Base-by-base conservation (phyloP, 2,113 vertebrate genomes). In the Porphyrio hochstetteri region DNA sequence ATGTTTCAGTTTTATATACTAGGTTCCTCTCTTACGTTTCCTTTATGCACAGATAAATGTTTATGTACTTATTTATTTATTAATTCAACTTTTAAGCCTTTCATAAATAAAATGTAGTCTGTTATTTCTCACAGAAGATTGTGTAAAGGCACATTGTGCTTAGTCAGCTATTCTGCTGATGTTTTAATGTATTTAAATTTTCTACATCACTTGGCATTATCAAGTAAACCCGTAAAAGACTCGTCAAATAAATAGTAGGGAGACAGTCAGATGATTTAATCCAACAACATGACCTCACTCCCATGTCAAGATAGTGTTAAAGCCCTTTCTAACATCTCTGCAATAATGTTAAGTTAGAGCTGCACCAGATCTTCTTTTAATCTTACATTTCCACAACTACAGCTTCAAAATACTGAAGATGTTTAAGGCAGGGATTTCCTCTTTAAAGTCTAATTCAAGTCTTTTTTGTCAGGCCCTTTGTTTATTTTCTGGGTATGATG, bases 11-110 rank as follows among this genome's bases (percentile, higher is more conserved):
- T 81, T 82, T 86, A 94, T 65, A 75, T 38, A 85, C 2, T 18
- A 44, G 33, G n/a, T 81, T 93, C 75, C 11, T 79, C 36, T 93
- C 78, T 91, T 59, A 56, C 67, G 28, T 93, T 97, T 92, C 81
- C 83, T 92, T 92, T 94, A 95, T 46, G 84, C 93, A 86, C n/a
- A 94, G 78, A 95, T 69, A 85, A 57, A 96, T 91, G 33, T 92
- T 97, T 96, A 96, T 77, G 79, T 84, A 53, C 48, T 95, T 96
- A 92, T 92, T 92, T 97, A 97, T 94, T 96, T 96, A 97, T 96
- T 96, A 91, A 97, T 96, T 95, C 65, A 70, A 82, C 85, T 96
- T 88, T 97, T 89, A 96, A 97, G 81, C 57, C 84, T 96, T 96
- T 97, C 48, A 96, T 93, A 96, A 97, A 96, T 95, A 92, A 97